phyloP scores from a whole-genome alignment of 2,797 vertebrate species.

The Pyrrhura leucotis region DNA sequence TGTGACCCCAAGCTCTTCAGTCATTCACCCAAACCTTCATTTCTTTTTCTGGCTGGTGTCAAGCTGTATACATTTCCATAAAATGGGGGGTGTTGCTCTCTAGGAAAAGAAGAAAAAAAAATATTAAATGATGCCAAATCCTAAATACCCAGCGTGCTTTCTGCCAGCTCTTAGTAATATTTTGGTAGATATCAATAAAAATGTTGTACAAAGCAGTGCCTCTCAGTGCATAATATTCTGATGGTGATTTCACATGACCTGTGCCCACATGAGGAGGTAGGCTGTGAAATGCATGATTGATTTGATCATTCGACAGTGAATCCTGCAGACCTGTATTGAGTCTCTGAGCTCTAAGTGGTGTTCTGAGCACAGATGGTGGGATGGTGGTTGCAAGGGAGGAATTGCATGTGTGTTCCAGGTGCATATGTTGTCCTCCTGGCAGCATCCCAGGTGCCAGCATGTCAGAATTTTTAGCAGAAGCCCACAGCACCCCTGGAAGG shows the following conservation, averaged over 20 bases:
- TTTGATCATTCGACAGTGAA: not conserved
- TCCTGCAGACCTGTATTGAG: not conserved
- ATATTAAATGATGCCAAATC: not conserved
- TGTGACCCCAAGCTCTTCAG: not conserved
- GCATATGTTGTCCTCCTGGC: not conserved
- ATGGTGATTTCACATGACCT: not conserved
- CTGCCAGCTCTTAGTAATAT: not conserved
- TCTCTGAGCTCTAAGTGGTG: not conserved
- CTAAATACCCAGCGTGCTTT: not conserved
- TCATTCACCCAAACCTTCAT: not conserved
- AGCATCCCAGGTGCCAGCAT: rapidly evolving
- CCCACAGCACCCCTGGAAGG: rapidly evolving
- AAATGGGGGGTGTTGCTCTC: not conserved
- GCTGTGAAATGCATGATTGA: not conserved
- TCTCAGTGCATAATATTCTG: not conserved
- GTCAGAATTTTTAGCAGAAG: not conserved
- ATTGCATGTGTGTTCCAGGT: not conserved
- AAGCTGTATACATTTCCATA: not conserved
- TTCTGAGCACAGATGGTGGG: not conserved
- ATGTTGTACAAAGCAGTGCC: not conserved
- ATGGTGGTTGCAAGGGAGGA: not conserved
- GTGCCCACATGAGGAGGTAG: rapidly evolving
- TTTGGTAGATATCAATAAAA: not conserved
- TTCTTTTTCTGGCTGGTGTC: not conserved
- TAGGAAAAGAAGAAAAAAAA: not conserved